Conservation (phyloP, 2,113 vertebrate species). For the Melanocharis versteri region DNA sequence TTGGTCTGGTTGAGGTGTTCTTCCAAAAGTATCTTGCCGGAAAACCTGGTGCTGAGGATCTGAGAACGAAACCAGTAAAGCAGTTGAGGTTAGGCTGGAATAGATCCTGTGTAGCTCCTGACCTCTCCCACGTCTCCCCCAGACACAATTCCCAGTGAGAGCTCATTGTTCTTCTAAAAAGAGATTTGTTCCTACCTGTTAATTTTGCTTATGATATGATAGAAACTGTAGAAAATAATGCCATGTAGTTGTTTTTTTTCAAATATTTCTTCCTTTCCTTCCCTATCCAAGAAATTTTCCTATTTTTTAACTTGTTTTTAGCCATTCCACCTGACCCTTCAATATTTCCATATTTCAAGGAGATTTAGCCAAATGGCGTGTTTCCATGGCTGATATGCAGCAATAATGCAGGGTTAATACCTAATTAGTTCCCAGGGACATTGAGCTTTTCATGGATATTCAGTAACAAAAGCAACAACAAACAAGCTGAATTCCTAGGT, state of each 20-base stretch:
- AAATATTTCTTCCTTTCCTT: background rate
- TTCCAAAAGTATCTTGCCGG: background rate
- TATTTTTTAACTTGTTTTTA: background rate
- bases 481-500: slow-evolving; percentile 51
- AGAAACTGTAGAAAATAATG: background rate
- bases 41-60: background rate
- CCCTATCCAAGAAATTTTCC: background rate
- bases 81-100: background rate
- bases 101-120: background rate
- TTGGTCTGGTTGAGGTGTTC: background rate
- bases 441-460: slow-evolving; percentile 74
- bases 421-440: slow-evolving; percentile 69
- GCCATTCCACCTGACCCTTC: slow-evolving; percentile 27
- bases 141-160: background rate
- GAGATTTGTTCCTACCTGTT: background rate
- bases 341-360: slow-evolving; percentile 63
- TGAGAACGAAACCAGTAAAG: background rate
- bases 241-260: background rate
- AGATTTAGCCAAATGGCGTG: slow-evolving; percentile 43
- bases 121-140: background rate
- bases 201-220: background rate
- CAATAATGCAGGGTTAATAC: slow-evolving; percentile 73
- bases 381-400: slow-evolving; percentile 48
- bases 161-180: background rate
- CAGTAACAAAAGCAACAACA: slow-evolving; percentile 69